Base-by-base conservation (phyloP, 2,797 vertebrate genomes). In the Tragopan temminckii region DNA sequence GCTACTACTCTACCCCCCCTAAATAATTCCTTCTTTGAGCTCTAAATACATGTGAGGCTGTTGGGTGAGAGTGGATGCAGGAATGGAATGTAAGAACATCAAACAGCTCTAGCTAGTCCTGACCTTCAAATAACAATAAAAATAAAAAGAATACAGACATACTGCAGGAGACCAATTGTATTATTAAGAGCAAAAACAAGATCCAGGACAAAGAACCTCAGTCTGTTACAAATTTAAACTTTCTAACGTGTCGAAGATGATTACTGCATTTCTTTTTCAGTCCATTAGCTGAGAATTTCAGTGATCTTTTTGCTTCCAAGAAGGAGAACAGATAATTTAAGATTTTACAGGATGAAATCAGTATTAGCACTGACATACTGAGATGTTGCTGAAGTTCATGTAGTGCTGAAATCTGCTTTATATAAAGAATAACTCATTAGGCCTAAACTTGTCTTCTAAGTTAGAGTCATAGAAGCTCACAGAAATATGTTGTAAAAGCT, bases 141-240 rank as follows among this genome's bases (percentile, higher is more conserved):
- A 13, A 66, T 18, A 40, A 80, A 71, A 71, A 48, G 5, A 48
- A 85, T 25, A 80, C 68, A 87, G 66, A 85, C 8, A 10, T 19
- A 94, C 45, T 89, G 76, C 62, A 92, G 90, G 81, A 88, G 63
- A 57, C 46, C 81, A 76, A 7, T 13, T 85, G n/a, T 85, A 90
- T 75, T 91, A 64, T 59, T 88, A 91, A 92, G 92, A 80, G 79
- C 93, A 94, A 93, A 94, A 87, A 8, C 57, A 85, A 64, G 24
- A 90, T 58, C 62, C 68, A 80, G 67, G 48, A 74, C 33, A 91
- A 83, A 76, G 31, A 64, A 48, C 12, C 80, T 61, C 27, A 46
- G 48, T 14, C 88, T 57, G 38, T 87, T 78, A 92, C 48, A 69
- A 58, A 72, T 55, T 55, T 62, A 46, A 74, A 68, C 25, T 11